Conservation (phyloP, 1,140 invertebrate species). For the Drosophila ohnishii region DNA sequence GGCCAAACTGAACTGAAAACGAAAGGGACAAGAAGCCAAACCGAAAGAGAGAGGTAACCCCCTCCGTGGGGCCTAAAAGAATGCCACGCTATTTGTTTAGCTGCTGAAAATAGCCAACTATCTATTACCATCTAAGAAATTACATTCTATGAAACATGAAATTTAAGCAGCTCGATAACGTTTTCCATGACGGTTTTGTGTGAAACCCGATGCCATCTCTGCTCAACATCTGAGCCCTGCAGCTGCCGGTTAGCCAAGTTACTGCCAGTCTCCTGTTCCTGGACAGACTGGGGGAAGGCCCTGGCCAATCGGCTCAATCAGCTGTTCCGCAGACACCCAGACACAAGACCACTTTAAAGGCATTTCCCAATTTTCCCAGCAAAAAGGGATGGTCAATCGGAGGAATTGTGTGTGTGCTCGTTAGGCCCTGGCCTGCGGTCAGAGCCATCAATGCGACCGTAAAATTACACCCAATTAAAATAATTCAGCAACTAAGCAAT, state of each 20-base stretch:
- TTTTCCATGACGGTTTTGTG: slow-evolving; percentile 1
- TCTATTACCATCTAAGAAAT: background rate
- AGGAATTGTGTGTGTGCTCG: slow-evolving; percentile 8
- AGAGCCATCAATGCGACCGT: slow-evolving; percentile 27
- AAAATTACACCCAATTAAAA: slow-evolving; percentile 55
- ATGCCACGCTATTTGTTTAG: background rate
- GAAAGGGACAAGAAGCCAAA: slow-evolving; percentile 13
- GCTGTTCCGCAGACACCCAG: background rate
- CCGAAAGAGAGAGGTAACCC: background rate
- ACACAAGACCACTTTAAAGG: background rate
- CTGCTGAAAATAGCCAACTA: background rate
- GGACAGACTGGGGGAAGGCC: too few relatives aligned
- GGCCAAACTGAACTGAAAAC: slow-evolving; percentile 9
- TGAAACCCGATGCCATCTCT: slow-evolving; percentile 1
- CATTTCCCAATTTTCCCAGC: background rate
- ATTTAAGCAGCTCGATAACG: background rate
- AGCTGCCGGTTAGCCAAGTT: background rate
- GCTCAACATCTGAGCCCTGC: background rate
- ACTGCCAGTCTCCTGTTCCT: background rate
- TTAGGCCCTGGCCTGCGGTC: slow-evolving; percentile 30
- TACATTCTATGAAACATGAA: background rate
- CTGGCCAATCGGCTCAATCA: background rate
- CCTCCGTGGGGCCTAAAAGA: background rate
- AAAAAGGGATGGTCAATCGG: background rate
- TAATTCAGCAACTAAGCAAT: slow-evolving; percentile 45